These are phyloP conservation scores for Teleogryllus oceanicus DNA, from an alignment of 2,888 invertebrate genomes.

Conservation along the genomic window DNA sequence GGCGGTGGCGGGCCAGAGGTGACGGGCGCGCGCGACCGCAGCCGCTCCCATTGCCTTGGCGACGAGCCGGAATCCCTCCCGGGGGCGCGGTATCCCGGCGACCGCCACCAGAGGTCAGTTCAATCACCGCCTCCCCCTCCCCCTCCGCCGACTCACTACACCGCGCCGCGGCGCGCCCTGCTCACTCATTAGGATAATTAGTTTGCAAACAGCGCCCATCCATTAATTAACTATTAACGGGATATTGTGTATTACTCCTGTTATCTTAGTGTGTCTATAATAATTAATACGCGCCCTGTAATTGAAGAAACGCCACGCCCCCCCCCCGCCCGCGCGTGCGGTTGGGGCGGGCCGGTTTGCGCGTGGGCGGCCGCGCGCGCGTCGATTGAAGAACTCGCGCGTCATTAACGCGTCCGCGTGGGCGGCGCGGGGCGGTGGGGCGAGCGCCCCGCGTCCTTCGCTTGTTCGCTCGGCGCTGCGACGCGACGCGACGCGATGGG, in stretches of 20 bases:
- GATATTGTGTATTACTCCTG: slow-evolving; percentile 9
- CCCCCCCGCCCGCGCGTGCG: too few species aligned
- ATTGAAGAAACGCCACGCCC: background rate
- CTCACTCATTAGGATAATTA: slow-evolving; percentile 18
- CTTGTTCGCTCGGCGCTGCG: too few species aligned
- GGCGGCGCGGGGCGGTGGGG: too few species aligned
- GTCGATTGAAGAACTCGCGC: too few species aligned
- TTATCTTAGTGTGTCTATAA: slow-evolving; percentile 6
- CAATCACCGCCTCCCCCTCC: background rate
- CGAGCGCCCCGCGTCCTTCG: too few species aligned
- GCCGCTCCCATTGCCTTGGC: too few species aligned
- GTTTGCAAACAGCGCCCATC: background rate
- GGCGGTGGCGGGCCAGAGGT: too few species aligned
- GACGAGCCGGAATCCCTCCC: background rate
- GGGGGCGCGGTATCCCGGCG: background rate
- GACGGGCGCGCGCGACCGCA: too few species aligned
- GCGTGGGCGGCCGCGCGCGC: too few species aligned
- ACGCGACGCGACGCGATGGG: too few species aligned
- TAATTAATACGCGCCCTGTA: slow-evolving; percentile 6
- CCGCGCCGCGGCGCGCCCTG: background rate
- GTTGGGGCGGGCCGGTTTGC: too few species aligned
- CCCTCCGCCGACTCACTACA: background rate
- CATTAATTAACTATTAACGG: slow-evolving; percentile 18
- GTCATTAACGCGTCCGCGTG: too few species aligned
- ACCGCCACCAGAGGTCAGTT: slow-evolving; percentile 9